phyloP scores from a whole-genome alignment of 2,888 invertebrate genomes.

The Apoda limacodes region DNA sequence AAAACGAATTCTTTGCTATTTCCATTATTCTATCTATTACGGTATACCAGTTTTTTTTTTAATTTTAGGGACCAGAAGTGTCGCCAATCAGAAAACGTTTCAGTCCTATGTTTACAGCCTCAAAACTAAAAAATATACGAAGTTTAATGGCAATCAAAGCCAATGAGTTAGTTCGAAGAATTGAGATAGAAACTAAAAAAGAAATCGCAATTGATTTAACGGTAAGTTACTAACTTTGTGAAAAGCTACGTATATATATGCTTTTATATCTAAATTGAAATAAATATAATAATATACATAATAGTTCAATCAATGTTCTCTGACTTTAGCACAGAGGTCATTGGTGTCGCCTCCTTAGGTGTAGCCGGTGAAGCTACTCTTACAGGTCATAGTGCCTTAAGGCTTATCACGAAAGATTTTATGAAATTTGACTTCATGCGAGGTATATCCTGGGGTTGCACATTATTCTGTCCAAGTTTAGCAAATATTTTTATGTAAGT shows the following conservation, averaged over 20 bases:
- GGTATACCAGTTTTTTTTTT: too few relatives aligned
- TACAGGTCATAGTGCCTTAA: conserved; percentile 17
- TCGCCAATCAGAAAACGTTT: conserved; percentile 28
- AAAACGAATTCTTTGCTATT: too few relatives aligned
- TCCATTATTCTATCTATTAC: too few relatives aligned
- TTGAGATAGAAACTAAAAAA: conserved; percentile 17
- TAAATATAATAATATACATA: too few relatives aligned
- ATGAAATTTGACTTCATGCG: conserved; percentile 10
- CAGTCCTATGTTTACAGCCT: conserved; percentile 29
- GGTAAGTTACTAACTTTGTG: conserved; percentile 19
- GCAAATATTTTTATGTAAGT: conserved; percentile 15
- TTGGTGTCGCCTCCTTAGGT: conserved; percentile 14
- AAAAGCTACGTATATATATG: background rate
- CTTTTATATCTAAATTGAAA: too few relatives aligned
- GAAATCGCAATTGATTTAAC: conserved; percentile 20
- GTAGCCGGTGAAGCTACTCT: conserved; percentile 10
- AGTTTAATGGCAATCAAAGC: conserved; percentile 21
- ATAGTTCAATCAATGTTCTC: too few relatives aligned
- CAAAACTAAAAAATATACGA: conserved; percentile 27
- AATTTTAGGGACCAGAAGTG: too few relatives aligned
- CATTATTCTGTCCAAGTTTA: conserved; percentile 17
- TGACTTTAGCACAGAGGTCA: conserved; percentile 14
- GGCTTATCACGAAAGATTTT: conserved; percentile 15
- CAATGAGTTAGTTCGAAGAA: conserved; percentile 24
- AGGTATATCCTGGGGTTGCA: conserved; percentile 7